These are phyloP conservation scores for Microtus ochrogaster DNA, from an alignment of 2,113 vertebrate species.

Conservation along the genomic window DNA sequence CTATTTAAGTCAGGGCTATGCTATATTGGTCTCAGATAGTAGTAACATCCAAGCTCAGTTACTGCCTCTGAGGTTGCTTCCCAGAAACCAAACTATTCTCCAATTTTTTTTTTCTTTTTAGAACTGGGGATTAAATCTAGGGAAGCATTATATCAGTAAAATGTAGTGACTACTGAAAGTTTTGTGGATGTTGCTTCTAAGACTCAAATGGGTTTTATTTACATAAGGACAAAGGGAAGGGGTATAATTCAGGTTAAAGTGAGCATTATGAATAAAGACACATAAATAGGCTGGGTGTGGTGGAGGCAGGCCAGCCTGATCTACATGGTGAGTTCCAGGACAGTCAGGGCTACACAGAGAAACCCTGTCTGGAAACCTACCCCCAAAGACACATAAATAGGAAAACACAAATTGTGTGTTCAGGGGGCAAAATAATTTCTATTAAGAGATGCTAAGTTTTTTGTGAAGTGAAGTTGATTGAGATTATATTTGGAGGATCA, in stretches of 20 bases:
- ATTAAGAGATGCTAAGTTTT: not conserved
- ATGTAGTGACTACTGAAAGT: slow-evolving; percentile 16
- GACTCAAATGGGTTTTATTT: slow-evolving; percentile 32
- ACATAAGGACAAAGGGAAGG: slow-evolving; percentile 30
- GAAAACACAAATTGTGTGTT: slow-evolving; percentile 46
- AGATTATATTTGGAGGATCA: slow-evolving; percentile 17
- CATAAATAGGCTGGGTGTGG: not conserved
- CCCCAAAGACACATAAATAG: not conserved
- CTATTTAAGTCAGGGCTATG: slow-evolving; percentile 1
- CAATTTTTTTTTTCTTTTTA: not conserved
- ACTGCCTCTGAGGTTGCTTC: slow-evolving; percentile 29
- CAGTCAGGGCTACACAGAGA: not conserved
- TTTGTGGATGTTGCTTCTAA: not conserved
- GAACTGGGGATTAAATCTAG: not conserved
- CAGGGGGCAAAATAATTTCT: not conserved
- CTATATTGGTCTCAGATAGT: not conserved
- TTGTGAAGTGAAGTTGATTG: not conserved
- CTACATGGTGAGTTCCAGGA: not conserved
- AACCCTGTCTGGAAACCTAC: not conserved
- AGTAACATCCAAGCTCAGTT: not conserved
- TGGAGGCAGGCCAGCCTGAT: not conserved
- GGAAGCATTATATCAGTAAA: not conserved
- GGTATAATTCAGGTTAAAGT: slow-evolving; percentile 14
- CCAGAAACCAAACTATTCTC: not conserved
- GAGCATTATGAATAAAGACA: slow-evolving; percentile 26